A percentile compares a stretch with the other conserved stretches of the same genome.
Evolutionary conservation across 1,140 invertebrate genomes (phyloP).

Genomic region (Pantala flavescens): DNA sequence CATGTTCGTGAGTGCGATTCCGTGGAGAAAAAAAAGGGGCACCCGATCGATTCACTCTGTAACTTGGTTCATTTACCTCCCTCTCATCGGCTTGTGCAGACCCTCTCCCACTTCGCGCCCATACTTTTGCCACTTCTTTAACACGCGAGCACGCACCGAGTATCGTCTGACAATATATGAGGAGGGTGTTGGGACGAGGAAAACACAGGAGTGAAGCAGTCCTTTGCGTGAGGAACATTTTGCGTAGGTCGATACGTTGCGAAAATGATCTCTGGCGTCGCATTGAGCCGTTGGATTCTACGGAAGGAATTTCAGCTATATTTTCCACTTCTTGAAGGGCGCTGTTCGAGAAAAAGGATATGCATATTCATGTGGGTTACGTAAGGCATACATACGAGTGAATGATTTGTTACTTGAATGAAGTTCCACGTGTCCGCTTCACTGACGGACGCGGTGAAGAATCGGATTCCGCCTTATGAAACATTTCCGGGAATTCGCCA

Average conservation of each 20-base stretch:
- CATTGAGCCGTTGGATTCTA: neutral
- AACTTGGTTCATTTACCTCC: neutral
- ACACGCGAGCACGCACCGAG: neutral
- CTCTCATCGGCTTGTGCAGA: neutral
- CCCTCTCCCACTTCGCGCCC: neutral
- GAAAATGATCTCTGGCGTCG: neutral
- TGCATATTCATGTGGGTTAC: neutral
- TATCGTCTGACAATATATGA: conserved; percentile 7
- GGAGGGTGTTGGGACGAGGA: neutral
- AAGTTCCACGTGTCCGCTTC: too few relatives aligned
- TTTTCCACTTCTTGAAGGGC: neutral
- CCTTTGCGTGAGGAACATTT: neutral
- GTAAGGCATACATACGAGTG: neutral
- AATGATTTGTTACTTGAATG: too few relatives aligned
- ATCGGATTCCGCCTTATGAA: too few relatives aligned
- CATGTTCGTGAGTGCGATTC: too few relatives aligned
- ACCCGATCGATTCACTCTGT: too few relatives aligned
- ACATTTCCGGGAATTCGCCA: too few relatives aligned
- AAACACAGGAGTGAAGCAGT: neutral
- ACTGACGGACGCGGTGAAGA: too few relatives aligned
- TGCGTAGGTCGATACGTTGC: neutral
- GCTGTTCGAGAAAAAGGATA: neutral
- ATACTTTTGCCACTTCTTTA: neutral
- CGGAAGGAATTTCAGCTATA: neutral
- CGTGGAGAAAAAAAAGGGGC: too few relatives aligned